phyloP scores from a whole-genome alignment of 2,113 vertebrate species.

The Polypterus bichir region DNA sequence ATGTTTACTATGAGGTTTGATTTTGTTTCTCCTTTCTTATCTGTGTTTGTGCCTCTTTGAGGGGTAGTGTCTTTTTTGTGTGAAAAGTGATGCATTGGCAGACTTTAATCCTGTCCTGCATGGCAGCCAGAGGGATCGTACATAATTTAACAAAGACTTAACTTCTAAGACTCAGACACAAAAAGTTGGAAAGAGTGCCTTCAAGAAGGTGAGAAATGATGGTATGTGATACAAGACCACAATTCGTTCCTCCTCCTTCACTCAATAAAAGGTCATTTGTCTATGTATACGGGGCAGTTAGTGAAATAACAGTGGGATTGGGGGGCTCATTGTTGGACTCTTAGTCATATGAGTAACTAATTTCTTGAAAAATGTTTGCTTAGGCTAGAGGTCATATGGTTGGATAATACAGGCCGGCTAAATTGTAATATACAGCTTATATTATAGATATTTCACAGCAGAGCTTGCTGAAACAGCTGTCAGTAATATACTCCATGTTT shows the following conservation, averaged over 20 bases:
- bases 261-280: slow-evolving; percentile 25
- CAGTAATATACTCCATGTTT: slow-evolving; percentile 30
- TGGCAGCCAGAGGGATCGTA: slow-evolving; percentile 45
- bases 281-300: slow-evolving; percentile 1
- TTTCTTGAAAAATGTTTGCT: slow-evolving; percentile 13
- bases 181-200: slow-evolving; percentile 31
- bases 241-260: slow-evolving; percentile 21
- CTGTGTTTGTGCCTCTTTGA: slow-evolving; percentile 14
- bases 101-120: slow-evolving; percentile 47
- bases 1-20: neutral
- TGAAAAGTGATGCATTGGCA: slow-evolving; percentile 22
- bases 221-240: slow-evolving; percentile 27
- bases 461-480: slow-evolving; percentile 38
- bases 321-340: slow-evolving; percentile 1
- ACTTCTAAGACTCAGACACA: slow-evolving; percentile 50
- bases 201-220: slow-evolving; percentile 41
- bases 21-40: slow-evolving; percentile 2
- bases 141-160: slow-evolving; percentile 65
- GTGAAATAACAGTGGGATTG: slow-evolving; percentile 10
- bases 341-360: slow-evolving; percentile 9
- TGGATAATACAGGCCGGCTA: slow-evolving; percentile 4
- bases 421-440: slow-evolving; percentile 13
- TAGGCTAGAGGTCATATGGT: slow-evolving; percentile 7
- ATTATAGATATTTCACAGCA: slow-evolving; percentile 19
- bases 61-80: slow-evolving; percentile 14